Evolutionary conservation across 2,113 vertebrate species (phyloP), one percentile per base, ranked within the genome.

Genomic region (Pseudorectes ferrugineus): DNA sequence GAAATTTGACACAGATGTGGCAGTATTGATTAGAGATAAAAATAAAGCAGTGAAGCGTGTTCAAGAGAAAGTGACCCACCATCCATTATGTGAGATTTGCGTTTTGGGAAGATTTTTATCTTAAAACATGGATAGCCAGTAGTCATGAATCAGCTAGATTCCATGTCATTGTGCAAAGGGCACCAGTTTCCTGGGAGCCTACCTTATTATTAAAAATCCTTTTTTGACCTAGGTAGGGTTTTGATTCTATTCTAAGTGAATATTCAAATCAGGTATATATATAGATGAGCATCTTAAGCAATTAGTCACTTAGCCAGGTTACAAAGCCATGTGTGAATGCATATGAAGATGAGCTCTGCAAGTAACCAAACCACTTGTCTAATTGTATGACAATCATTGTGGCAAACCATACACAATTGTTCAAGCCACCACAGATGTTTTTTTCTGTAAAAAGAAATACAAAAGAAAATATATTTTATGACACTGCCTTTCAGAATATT

Each of bases 381-480:
- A 97, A 96, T 97, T 97, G 85, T 72, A 94, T 84, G 78, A 88
- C 91, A 96, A 68, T 95, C 93, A 74, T n/a, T 97, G 92, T 77
- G 92, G 96, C 95, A 97, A 97, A 96, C 91, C 96, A 85, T 94
- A 95, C 52, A 79, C 88, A 96, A 74, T 82, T 82, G 77, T 97
- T 96, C 90, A 94, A 97, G 96, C 95, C 89, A 54, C 94, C 93
- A 67, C 92, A 68, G 89, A 76, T 82, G 43, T 92, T 96, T 93
- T 96, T 83, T 96, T 74, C 88, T 88, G 90, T 96, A 92, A 89
- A 95, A 94, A 68, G 42, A 96, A 93, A 89, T 71, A 80, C 43
- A 68, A 93, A 90, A 48, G 17, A 66, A 91, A 90, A 95, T 45
- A 13, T 21, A 43, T 76, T 81, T 91, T 88, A 57, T 79, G 67